Base-by-base conservation (phyloP, 1,140 invertebrate species). In the Eupristina koningsbergeri region DNA sequence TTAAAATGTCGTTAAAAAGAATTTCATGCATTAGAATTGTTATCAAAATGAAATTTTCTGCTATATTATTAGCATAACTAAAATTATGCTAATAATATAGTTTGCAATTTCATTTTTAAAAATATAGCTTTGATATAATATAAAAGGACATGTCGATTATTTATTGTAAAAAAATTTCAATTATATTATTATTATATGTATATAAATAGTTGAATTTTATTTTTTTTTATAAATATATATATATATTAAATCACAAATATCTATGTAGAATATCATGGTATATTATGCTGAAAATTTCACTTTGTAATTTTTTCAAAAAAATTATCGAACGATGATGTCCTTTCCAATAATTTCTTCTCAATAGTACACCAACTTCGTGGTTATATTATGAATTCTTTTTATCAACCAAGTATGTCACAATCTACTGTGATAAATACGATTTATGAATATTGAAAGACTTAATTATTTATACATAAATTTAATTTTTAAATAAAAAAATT, bases 301-400 rank as follows among this genome's bases (percentile, higher is more conserved):
- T 76, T 58, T 13, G 15, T 76, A 76, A 76, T 61, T 36, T 77
- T 61, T 8, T 63, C 34, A 50, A 6, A 31, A 67, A 50, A 34
- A 77, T 58, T 77, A 77, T 29, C 15, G 39, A 77, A 77, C 39
- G n/a, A 77, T 61, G 31, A 77, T 61, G 34, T 13, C 41, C 29
- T 41, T 39, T 50, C 45, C 45, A 15, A 75, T 75, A 75, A 75
- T 75, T 50, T 75, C 47, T 75, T 75, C 29, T 26, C 8, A 50
- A 75, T 75, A 15, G 6, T 7, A 75, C 15, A 31, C 11, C 9
- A 31, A 11, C 13, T 75, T 5, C 0, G 9, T 45, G 36, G 69
- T 41, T 50, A n/a, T 47, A 50, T 29, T n/a, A 50, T 75, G n/a
- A 45, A 75, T 75, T 75, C 47, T n/a, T 75, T 75, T 53, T 31